Evolutionary conservation across 2,113 vertebrate genomes (phyloP).

Genomic region (Albula glossodonta): DNA sequence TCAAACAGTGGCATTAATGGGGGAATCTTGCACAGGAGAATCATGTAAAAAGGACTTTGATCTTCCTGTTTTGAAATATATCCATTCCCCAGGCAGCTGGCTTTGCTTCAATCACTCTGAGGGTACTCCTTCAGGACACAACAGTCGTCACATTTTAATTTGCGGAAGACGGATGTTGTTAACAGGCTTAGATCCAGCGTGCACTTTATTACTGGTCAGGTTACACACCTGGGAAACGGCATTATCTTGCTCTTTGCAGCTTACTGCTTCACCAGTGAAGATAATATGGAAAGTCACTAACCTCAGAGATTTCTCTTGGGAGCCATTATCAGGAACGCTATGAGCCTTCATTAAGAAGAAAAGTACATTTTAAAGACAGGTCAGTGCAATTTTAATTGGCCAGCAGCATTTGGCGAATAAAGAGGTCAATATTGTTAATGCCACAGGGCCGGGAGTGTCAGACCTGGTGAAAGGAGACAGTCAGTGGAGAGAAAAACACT

Average conservation of each 20-base stretch:
- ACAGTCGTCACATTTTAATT: constrained; percentile 29
- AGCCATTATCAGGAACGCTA: constrained; percentile 13
- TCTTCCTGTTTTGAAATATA: constrained; percentile 9
- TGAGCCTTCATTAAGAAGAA: constrained; percentile 4
- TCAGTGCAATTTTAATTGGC: constrained; percentile 18
- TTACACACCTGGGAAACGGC: constrained; percentile 22
- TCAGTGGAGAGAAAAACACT: not conserved
- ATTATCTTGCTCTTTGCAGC: constrained; percentile 15
- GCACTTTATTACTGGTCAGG: constrained; percentile 12
- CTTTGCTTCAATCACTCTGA: not conserved
- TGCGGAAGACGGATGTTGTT: constrained; percentile 1
- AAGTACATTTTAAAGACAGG: not conserved
- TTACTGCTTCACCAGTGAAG: not conserved
- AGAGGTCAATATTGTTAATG: not conserved
- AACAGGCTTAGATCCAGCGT: constrained; percentile 20
- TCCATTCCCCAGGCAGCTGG: constrained; percentile 8
- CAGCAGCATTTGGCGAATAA: constrained; percentile 3
- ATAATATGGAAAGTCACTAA: constrained; percentile 2
- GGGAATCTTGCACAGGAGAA: not conserved
- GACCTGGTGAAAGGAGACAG: not conserved
- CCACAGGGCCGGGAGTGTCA: not conserved
- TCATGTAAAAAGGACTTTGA: constrained; percentile 9
- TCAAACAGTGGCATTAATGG: no score
- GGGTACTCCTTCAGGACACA: not conserved
- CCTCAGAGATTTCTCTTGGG: constrained; percentile 7